Percentiles rank a stretch among this genome's conserved stretches.
These are phyloP conservation scores for Leptatherina wallacei DNA, from an alignment of 2,797 vertebrate genomes.

Conservation along the genomic window DNA sequence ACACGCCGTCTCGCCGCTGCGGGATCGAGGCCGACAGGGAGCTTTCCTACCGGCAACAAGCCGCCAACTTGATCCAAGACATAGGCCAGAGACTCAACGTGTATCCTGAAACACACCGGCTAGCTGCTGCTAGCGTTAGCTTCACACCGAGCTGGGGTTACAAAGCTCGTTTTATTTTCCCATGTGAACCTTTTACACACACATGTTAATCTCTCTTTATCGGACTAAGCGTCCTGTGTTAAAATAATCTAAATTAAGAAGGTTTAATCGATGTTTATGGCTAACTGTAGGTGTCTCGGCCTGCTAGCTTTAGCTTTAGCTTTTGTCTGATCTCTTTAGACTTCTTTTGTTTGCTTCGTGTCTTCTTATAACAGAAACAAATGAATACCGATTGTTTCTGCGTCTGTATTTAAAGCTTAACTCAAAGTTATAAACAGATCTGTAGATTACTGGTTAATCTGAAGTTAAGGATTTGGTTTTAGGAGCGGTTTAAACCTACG, in stretches of 20 bases:
- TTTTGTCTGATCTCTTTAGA: slow-evolving; percentile 55
- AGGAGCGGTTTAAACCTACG: not conserved
- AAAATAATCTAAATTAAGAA: fast-evolving
- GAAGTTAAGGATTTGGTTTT: not conserved
- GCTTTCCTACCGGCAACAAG: slow-evolving; percentile 95
- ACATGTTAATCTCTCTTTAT: fast-evolving
- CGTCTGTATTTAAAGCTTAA: fast-evolving
- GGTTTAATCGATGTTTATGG: fast-evolving
- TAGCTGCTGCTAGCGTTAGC: slow-evolving; percentile 54
- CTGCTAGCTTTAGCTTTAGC: slow-evolving; percentile 53
- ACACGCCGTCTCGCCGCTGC: slow-evolving; percentile 92
- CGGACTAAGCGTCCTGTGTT: fast-evolving
- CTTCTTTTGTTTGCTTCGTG: slow-evolving; percentile 64
- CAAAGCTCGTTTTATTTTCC: not conserved
- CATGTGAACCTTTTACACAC: fast-evolving
- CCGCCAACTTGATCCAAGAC: slow-evolving; percentile 96
- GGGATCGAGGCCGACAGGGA: slow-evolving; percentile 95
- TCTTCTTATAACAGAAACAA: not conserved
- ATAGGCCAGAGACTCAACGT: slow-evolving; percentile 98
- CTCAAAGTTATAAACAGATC: fast-evolving
- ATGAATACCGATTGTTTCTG: fast-evolving
- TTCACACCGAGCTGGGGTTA: not conserved
- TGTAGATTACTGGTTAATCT: not conserved
- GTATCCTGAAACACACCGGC: slow-evolving; percentile 85
- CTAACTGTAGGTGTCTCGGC: slow-evolving; percentile 8